A percentile compares a stretch with the other conserved stretches of the same genome.
Conservation (phyloP, 2,888 invertebrate species). For the Scaptomyza cyrtandrae region DNA sequence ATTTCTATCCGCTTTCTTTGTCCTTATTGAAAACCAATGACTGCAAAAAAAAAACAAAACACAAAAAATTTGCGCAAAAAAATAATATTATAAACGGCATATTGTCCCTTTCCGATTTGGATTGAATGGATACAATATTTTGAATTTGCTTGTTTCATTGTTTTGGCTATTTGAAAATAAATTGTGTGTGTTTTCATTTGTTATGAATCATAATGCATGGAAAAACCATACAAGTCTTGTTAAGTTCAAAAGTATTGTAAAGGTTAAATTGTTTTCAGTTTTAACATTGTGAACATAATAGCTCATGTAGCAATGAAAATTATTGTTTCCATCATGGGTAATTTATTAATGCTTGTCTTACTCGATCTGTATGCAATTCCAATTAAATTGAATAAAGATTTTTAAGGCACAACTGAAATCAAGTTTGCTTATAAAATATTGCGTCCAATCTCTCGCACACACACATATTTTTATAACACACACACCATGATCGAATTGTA, state of each 20-base stretch:
- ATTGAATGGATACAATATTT: background rate
- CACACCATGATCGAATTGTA: no score
- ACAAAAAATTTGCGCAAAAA: background rate
- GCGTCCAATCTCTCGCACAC: no score
- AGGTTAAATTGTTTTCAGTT: no score
- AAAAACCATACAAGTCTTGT: background rate
- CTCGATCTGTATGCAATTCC: background rate
- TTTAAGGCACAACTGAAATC: no score
- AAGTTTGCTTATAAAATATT: no score
- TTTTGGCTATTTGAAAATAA: background rate
- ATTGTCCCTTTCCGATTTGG: background rate
- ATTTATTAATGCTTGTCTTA: background rate
- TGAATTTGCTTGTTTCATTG: background rate
- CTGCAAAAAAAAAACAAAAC: background rate
- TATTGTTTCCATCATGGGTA: no score
- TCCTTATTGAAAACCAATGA: no score
- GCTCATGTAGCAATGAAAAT: no score
- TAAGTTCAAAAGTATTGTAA: background rate
- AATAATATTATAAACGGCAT: background rate
- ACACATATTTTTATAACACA: no score
- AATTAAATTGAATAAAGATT: no score
- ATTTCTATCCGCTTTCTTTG: background rate
- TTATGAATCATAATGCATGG: background rate
- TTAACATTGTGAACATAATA: no score
- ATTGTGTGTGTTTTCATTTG: background rate